These are phyloP conservation scores for Teleiodes luculella DNA, from an alignment of 2,888 invertebrate species.

Conservation along the genomic window DNA sequence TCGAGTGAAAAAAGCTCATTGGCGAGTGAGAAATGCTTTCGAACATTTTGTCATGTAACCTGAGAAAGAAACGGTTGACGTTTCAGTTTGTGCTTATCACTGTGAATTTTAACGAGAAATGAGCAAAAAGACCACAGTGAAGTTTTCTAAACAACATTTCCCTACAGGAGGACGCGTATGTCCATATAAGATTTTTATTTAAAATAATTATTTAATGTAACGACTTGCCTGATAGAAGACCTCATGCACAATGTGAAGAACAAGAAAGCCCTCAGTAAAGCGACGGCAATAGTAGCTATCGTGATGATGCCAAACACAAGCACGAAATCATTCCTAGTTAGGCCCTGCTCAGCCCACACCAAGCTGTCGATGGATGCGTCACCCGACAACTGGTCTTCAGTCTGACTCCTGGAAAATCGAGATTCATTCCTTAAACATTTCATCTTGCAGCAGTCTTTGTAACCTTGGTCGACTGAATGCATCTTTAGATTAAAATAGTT, in stretches of 20 bases:
- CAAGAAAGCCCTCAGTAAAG: slow-evolving; percentile 79
- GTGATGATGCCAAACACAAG: slow-evolving; percentile 79
- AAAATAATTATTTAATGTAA: neutral
- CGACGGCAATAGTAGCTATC: slow-evolving; percentile 75
- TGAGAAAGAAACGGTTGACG: slow-evolving; percentile 24
- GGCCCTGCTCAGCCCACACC: slow-evolving; percentile 56
- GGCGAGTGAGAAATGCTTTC: slow-evolving; percentile 70
- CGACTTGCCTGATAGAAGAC: slow-evolving; percentile 78
- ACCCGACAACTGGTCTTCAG: slow-evolving; percentile 63
- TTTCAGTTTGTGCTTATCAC: no score
- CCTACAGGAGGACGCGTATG: no score
- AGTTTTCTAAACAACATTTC: no score
- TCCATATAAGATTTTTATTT: no score
- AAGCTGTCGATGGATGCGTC: slow-evolving; percentile 57
- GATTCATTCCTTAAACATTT: no score
- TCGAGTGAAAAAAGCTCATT: slow-evolving; percentile 87
- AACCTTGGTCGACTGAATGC: no score
- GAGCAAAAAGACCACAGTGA: no score
- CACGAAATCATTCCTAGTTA: slow-evolving; percentile 51
- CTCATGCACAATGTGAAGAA: slow-evolving; percentile 83
- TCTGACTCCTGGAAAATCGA: slow-evolving; percentile 51
- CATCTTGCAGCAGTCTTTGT: no score
- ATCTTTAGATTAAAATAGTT: no score
- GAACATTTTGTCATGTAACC: slow-evolving; percentile 85
- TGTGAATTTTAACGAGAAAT: no score